A percentile compares a stretch with the other conserved stretches of the same genome.
Conservation (phyloP, 2,113 vertebrate species). For the Myxocyprinus asiaticus region DNA sequence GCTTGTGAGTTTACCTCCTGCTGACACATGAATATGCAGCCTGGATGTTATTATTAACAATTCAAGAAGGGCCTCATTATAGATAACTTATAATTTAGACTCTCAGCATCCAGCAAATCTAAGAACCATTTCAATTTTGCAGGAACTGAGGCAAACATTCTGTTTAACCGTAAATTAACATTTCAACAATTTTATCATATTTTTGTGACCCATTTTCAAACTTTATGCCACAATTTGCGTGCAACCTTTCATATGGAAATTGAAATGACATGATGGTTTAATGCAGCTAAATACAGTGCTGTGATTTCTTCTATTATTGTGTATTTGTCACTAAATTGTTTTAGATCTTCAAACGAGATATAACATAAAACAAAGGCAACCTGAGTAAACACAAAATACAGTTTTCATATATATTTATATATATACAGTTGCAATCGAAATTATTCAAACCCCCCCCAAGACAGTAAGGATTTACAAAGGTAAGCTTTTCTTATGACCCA, state of each 20-base stretch:
- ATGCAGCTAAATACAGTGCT: neutral
- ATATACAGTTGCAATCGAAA: too few species aligned
- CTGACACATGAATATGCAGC: conserved; percentile 50
- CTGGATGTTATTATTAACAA: conserved; percentile 45
- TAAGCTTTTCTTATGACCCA: too few species aligned
- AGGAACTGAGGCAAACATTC: neutral
- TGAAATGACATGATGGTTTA: neutral
- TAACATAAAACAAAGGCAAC: too few species aligned
- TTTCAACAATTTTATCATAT: conserved; percentile 1
- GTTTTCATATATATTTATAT: too few species aligned
- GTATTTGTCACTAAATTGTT: too few species aligned
- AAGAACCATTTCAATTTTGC: conserved; percentile 21
- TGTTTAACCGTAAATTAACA: neutral
- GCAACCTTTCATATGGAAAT: neutral
- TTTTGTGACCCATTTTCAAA: conserved; percentile 21
- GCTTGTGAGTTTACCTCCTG: conserved; percentile 24
- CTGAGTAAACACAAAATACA: too few species aligned
- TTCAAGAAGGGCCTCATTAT: conserved; percentile 33
- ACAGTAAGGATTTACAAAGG: too few species aligned
- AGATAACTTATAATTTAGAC: conserved; percentile 36
- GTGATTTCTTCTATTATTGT: too few species aligned
- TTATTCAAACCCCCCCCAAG: too few species aligned
- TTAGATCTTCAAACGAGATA: too few species aligned
- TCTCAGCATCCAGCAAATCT: conserved; percentile 30
- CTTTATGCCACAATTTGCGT: neutral